Evolutionary conservation across 1,140 invertebrate genomes (phyloP).

Genomic region (Colletes gigas): DNA sequence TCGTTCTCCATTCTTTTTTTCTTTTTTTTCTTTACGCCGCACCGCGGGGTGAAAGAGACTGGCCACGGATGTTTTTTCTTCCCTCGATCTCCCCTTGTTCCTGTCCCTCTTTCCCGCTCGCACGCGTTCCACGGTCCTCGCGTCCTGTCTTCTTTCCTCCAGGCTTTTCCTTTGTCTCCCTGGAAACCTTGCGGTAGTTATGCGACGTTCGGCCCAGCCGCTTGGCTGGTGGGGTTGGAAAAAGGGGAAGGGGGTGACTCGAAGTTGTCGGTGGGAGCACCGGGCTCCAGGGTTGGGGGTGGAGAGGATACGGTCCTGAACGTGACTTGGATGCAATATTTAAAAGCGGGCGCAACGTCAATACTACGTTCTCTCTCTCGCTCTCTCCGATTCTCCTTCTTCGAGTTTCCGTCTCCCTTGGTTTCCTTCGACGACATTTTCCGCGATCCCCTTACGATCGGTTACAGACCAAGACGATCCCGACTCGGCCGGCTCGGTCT

Average conservation of each 20-base stretch:
- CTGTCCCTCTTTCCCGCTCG: background rate
- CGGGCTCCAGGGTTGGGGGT: constrained; percentile 34
- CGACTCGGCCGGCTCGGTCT: constrained; percentile 54
- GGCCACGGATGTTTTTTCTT: constrained; percentile 55
- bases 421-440: constrained; percentile 21
- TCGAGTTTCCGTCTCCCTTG: constrained; percentile 24
- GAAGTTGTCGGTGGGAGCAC: constrained; percentile 29
- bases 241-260: constrained; percentile 28
- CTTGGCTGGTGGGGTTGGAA: constrained; percentile 42
- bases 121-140: constrained; percentile 4
- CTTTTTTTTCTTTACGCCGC: background rate
- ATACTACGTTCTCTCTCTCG: constrained; percentile 69
- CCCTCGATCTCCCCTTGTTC: constrained; percentile 2
- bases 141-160: constrained; percentile 42
- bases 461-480: constrained; percentile 43
- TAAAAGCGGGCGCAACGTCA: constrained; percentile 74
- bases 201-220: constrained; percentile 68
- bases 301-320: constrained; percentile 72
- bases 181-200: constrained; percentile 75
- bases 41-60: constrained; percentile 6
- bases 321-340: constrained; percentile 77
- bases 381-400: constrained; percentile 47
- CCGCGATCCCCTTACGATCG: constrained; percentile 26
- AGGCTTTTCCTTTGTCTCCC: constrained; percentile 66
- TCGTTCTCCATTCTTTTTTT: background rate